These are phyloP conservation scores for Leptopterna dolabrata DNA, from an alignment of 2,888 invertebrate species.

Conservation along the genomic window DNA sequence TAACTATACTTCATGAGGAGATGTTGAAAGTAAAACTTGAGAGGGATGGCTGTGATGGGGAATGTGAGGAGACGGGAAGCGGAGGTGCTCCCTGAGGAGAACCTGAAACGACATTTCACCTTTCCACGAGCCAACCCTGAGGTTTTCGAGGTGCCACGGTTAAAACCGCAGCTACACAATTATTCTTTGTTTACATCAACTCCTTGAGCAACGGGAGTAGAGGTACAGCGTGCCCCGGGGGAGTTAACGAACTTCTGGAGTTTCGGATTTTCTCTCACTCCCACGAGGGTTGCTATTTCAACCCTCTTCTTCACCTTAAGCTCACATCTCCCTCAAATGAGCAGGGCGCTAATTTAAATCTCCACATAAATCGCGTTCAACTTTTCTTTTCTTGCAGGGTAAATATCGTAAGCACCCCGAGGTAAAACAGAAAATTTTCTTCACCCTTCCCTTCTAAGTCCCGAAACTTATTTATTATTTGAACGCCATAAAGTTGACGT, in stretches of 20 bases:
- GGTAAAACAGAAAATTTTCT: background rate
- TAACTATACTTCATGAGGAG: background rate
- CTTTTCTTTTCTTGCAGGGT: background rate
- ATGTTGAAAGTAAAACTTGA: slow-evolving; percentile 19
- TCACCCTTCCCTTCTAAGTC: background rate
- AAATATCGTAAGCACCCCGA: background rate
- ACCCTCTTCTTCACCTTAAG: background rate
- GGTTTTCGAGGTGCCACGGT: background rate
- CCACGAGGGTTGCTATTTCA: background rate
- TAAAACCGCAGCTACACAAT: slow-evolving; percentile 43
- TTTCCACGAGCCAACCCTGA: slow-evolving; percentile 10
- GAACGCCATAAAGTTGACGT: background rate
- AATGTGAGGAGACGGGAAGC: slow-evolving; percentile 45
- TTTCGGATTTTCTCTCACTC: background rate
- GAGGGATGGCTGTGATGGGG: background rate
- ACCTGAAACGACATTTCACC: slow-evolving; percentile 8
- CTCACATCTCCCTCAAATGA: slow-evolving; percentile 14
- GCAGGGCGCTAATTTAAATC: slow-evolving; percentile 30
- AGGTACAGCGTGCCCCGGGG: no score
- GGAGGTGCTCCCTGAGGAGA: slow-evolving; percentile 18
- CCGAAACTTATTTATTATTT: background rate
- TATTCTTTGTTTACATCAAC: slow-evolving; percentile 54
- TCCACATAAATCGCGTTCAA: slow-evolving; percentile 8
- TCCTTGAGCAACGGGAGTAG: background rate
- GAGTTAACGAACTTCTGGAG: slow-evolving; percentile 15